Evolutionary conservation across 1,140 invertebrate species (phyloP).

Genomic region (Oppia nitens): DNA sequence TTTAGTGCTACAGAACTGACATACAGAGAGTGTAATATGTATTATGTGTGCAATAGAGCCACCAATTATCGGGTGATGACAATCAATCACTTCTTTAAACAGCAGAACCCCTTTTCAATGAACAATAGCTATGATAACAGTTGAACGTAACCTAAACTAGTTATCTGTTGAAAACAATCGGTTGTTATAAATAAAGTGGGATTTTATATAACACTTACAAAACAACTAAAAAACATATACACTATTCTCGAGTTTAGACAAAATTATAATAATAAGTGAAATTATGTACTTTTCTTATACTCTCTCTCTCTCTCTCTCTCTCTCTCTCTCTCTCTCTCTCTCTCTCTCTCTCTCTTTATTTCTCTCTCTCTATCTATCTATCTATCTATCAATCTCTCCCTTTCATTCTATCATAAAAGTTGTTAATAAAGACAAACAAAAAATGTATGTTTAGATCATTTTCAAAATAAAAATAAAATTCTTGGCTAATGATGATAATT

Average conservation of each 20-base stretch:
- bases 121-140: background rate
- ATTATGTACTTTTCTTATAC: background rate
- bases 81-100: background rate
- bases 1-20: background rate
- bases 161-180: background rate
- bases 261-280: too few species aligned
- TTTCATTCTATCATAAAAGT: background rate
- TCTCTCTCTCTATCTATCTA: too few species aligned
- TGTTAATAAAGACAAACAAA: slow-evolving; percentile 9
- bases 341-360: background rate
- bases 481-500: too few species aligned
- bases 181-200: too few species aligned
- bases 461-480: too few species aligned
- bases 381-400: background rate
- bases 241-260: too few species aligned
- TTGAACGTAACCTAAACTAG: background rate
- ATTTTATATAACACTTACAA: too few species aligned
- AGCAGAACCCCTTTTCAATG: background rate
- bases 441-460: too few species aligned
- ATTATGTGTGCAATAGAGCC: too few species aligned
- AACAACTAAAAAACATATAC: too few species aligned
- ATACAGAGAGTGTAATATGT: too few species aligned
- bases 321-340: background rate
- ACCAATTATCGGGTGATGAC: background rate
- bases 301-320: background rate